Conservation (phyloP, 2,888 invertebrate species). For the Orthonychiurus folsomi region DNA sequence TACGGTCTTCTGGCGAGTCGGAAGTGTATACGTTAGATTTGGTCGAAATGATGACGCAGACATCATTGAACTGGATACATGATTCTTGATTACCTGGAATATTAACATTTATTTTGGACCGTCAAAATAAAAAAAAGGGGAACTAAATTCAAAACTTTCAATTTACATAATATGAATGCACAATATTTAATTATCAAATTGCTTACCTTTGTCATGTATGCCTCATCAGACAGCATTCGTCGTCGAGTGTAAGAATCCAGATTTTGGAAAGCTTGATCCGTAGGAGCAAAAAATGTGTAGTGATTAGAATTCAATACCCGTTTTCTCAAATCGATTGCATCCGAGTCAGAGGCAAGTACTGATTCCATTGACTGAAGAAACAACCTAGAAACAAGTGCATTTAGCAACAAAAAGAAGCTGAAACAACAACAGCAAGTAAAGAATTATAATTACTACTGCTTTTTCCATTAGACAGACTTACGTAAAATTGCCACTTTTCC, state of each 20-base stretch:
- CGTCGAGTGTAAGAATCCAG: slow-evolving; percentile 46
- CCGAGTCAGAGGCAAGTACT: slow-evolving; percentile 42
- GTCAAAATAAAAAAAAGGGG: slow-evolving; percentile 7
- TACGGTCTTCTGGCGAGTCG: slow-evolving; percentile 43
- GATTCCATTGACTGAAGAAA: slow-evolving; percentile 44
- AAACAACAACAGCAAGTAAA: no score
- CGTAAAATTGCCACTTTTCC: slow-evolving; percentile 46
- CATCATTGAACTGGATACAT: slow-evolving; percentile 46
- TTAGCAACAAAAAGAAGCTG: neutral
- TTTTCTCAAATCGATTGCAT: slow-evolving; percentile 41
- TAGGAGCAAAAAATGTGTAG: slow-evolving; percentile 62
- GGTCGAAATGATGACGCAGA: slow-evolving; percentile 46
- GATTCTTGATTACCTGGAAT: slow-evolving; percentile 47
- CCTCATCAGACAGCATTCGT: slow-evolving; percentile 42
- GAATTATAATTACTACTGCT: no score
- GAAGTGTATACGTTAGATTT: slow-evolving; percentile 43
- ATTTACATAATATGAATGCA: no score
- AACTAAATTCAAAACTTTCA: no score
- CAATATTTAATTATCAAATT: slow-evolving; percentile 14
- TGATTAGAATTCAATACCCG: slow-evolving; percentile 30
- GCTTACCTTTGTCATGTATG: slow-evolving; percentile 43
- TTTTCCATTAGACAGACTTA: slow-evolving; percentile 32
- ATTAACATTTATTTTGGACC: neutral
- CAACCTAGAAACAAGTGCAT: slow-evolving; percentile 42
- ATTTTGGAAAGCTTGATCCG: slow-evolving; percentile 56